Base-by-base conservation (phyloP, 2,797 vertebrate species). In the Anableps anableps region DNA sequence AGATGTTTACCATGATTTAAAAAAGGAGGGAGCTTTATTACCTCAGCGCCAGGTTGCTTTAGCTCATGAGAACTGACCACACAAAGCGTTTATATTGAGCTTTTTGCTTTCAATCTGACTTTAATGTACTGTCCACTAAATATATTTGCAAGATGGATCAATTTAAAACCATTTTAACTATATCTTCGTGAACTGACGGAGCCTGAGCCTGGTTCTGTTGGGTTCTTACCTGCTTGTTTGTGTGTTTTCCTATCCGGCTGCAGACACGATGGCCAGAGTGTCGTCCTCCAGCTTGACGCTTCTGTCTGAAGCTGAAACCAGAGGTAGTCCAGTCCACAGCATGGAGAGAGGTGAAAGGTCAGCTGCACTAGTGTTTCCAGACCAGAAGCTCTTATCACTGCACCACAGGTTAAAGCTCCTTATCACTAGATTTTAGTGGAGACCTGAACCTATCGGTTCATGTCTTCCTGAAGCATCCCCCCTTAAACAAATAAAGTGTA, bases 201-300 rank as follows among this genome's bases (percentile, higher is more conserved):
- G n/a, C n/a, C n/a, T n/a, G n/a, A n/a, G n/a, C n/a, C n/a, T 55
- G 53, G 53, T 55, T 55, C 8, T 53, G 23, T 71, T 71, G 11
- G 38, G 26, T 72, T 53, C 68, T 60, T 53, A 13, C 9, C 58
- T 64, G 29, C 38, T 79, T 51, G 73, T 55, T 72, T 74, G 26
- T 43, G 36, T 76, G 45, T 70, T 19, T 38, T 8, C 41, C 3
- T n/a, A 1, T 55, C 51, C 9, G 51, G 23, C 73, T 80, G 86
- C 86, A 95, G 93, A 88, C 85, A 90, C 81, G 92, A 75, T 51
- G 48, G 77, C 73, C 86, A 86, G 83, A 89, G 86, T 66, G 66
- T 86, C 86, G 74, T 80, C 79, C 90, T 62, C 29, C 58, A 34
- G 58, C 29, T 51, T 43, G 21, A 77, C 74, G 72, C 72, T 83